Conservation (phyloP, 2,888 invertebrate genomes). For the Ectropis crepuscularia region DNA sequence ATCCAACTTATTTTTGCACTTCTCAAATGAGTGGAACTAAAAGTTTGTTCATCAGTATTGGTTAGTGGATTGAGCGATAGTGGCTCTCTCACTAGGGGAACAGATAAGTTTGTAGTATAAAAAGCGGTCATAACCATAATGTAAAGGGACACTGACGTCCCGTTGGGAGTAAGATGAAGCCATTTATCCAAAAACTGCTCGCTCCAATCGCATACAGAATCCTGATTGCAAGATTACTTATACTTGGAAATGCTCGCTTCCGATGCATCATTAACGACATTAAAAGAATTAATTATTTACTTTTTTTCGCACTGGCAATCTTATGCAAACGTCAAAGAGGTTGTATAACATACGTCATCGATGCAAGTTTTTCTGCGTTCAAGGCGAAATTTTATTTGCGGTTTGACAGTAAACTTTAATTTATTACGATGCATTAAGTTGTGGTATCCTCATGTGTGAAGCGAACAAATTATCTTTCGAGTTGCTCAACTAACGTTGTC, state of each 20-base stretch:
- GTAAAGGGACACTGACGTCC: slow-evolving; percentile 56
- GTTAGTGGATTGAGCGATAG: not conserved
- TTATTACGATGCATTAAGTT: slow-evolving; percentile 60
- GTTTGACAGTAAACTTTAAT: slow-evolving; percentile 69
- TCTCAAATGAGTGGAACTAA: not conserved
- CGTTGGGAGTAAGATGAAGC: slow-evolving; percentile 72
- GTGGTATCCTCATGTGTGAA: slow-evolving; percentile 29
- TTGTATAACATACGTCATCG: slow-evolving; percentile 49
- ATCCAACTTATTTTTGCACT: not conserved
- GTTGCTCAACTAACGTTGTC: not conserved
- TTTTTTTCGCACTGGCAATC: slow-evolving; percentile 36
- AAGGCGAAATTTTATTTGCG: slow-evolving; percentile 74
- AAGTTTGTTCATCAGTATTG: not conserved
- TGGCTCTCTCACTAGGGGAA: not conserved
- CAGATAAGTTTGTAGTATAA: slow-evolving; percentile 29
- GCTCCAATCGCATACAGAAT: slow-evolving; percentile 74
- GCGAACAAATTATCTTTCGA: not conserved
- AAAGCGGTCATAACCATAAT: slow-evolving; percentile 70
- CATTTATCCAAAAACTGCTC: slow-evolving; percentile 77
- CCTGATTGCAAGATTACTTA: slow-evolving; percentile 76
- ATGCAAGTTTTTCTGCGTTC: slow-evolving; percentile 49
- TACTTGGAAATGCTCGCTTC: slow-evolving; percentile 79
- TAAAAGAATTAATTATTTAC: slow-evolving; percentile 71
- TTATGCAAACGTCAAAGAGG: slow-evolving; percentile 43
- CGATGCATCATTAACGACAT: slow-evolving; percentile 78